These are phyloP conservation scores for Enchytraeus crypticus DNA, from an alignment of 2,888 invertebrate species.

Conservation along the genomic window DNA sequence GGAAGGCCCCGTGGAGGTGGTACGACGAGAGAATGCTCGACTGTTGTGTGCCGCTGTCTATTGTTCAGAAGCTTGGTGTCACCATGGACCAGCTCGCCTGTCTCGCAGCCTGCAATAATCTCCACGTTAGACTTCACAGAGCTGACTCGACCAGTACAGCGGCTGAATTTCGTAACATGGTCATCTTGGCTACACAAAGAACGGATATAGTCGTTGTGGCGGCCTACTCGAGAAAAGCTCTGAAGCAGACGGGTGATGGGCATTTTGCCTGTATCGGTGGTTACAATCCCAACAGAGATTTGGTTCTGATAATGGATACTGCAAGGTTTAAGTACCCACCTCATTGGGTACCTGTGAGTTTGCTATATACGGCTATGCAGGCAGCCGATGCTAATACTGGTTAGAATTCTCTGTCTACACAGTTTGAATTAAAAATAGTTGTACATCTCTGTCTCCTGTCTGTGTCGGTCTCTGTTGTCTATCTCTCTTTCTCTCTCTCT, in stretches of 20 bases:
- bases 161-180: not conserved
- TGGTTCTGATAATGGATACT: conserved; percentile 46
- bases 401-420: too few species aligned
- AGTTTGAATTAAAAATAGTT: too few species aligned
- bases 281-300: conserved; percentile 40
- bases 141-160: not conserved
- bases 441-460: too few species aligned
- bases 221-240: conserved; percentile 39
- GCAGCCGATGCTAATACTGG: conserved; percentile 30
- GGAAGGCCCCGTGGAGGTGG: conserved; percentile 43
- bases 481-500: too few species aligned
- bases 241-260: conserved; percentile 46
- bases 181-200: not conserved
- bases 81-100: conserved; percentile 45
- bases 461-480: too few species aligned
- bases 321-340: conserved; percentile 50
- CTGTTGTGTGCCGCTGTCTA: conserved; percentile 44
- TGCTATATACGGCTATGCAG: conserved; percentile 42
- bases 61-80: conserved; percentile 39
- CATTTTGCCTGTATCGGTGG: conserved; percentile 46
- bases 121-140: conserved; percentile 20
- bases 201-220: conserved; percentile 15
- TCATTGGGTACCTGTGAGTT: conserved; percentile 43
- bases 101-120: conserved; percentile 45
- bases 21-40: conserved; percentile 50